Base-by-base conservation (phyloP, 2,888 invertebrate species). In the Cryptocephalus moraei region DNA sequence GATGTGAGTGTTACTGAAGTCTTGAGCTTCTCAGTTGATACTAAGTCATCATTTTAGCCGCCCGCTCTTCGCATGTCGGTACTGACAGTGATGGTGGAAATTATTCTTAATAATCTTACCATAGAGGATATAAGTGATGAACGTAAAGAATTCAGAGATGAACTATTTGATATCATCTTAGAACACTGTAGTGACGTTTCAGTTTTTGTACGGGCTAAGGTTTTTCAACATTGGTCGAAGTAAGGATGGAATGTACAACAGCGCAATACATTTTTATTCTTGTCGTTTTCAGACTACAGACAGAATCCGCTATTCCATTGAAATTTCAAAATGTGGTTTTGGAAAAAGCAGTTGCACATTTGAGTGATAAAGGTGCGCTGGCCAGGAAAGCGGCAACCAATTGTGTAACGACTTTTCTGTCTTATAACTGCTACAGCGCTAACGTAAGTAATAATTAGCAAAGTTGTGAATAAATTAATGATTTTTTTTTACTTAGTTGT, bases 381-480 rank as follows among this genome's bases (percentile, higher is more conserved):
- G 95, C 94, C 0, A 77, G 95, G 32, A 94, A 91, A 70, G 80
- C 82, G 51, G 89, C 94, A 3, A 79, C 91, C 47, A 84, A 83
- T 61, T 75, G 91, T 33, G 65, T 91, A 4, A 84, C 84, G 52
- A 76, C 82, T 11, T 84, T 94, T 66, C 71, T 96, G 38, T 82
- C 88, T 66, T 79, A 82, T 55, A 95, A 96, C 73, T 87, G 90
- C 4, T 95, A 84, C 69, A 83, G 87, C n/a, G 81, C 84, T 0
- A 82, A 82, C 72, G 76, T 85, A 58, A 74, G 73, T 63, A 45
- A 31, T 39, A 31, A 4, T 12, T 36, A 11, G 4, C 12, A 36
- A 36, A 11, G 33, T 42, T 43, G 36, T 22, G 14, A 33, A 47
- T 11, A 2, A 48, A 8, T 9, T 36, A 36, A 36, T 11, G 6